Conservation (phyloP, 2,797 vertebrate genomes). For the Eulemur mongoz region DNA sequence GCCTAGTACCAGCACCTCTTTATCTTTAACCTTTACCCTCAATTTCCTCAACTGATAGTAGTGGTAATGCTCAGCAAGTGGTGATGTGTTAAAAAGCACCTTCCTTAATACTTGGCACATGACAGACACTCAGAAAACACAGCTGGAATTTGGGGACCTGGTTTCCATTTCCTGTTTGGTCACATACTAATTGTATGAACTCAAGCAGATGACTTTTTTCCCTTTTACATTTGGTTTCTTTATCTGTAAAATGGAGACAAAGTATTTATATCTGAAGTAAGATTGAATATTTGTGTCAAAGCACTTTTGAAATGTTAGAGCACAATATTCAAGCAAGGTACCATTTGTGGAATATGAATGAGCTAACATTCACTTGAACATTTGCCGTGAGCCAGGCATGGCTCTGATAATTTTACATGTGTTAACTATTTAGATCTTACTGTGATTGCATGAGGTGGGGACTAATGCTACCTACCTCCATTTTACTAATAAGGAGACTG, state of each 20-base stretch:
- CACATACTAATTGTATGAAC: background rate
- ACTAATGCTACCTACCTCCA: background rate
- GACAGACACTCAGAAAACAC: background rate
- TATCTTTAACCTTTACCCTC: background rate
- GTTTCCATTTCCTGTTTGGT: background rate
- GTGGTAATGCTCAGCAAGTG: background rate
- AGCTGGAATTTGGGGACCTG: background rate
- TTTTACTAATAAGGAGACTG: background rate
- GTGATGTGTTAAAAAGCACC: background rate
- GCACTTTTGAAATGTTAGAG: background rate
- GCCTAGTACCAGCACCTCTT: background rate
- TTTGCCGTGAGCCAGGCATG: background rate
- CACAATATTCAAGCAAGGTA: background rate
- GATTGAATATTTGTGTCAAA: background rate
- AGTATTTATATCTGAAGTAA: background rate
- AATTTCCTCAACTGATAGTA: background rate
- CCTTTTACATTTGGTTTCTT: background rate
- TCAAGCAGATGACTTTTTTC: background rate
- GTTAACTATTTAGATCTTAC: background rate
- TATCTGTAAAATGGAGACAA: background rate
- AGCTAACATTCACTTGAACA: background rate
- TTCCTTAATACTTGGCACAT: background rate
- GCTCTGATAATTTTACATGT: background rate
- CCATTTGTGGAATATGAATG: background rate
- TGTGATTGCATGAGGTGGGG: background rate